Base-by-base conservation (phyloP, 1,140 invertebrate species). In the Leguminivora glycinivorella region DNA sequence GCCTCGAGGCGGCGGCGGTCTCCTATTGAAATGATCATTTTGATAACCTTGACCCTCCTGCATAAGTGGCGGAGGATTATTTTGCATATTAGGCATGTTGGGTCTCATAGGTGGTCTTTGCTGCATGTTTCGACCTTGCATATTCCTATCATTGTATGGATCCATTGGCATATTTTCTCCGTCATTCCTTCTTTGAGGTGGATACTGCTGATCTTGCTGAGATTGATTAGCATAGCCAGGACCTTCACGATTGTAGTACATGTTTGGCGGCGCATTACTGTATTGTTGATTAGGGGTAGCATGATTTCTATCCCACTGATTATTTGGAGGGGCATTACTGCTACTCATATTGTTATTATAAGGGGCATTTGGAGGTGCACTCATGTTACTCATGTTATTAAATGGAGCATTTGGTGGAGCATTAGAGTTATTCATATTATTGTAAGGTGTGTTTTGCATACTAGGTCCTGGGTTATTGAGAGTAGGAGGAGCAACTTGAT, bases 261-360 rank as follows among this genome's bases (percentile, higher is more conserved):
- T 68, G 56, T 73, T 67, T 22, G 74, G 75, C 12, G 56, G 56
- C 2, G 56, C 24, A 29, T 58, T 58, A 63, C 68, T 56, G 68
- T 38, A 34, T 43, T 81, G 73, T 43, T 75, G 77, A 43, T 79
- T 75, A 67, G 75, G 71, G 72, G 81, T 72, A 66, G 69, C 66
- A 29, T 78, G 73, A 74, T 80, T 82, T 73, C 70, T 78, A 70
- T 81, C 74, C 73, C 79, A 78, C 38, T 82, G 75, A 70, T 76
- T 78, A 70, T 76, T 81, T 40, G 68, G 56, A 68, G 60, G 22
- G 67, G 69, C 73, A 63, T 71, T 73, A 19, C 73, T 69, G 72
- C 69, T 75, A 47, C 73, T 73, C 9, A 17, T 29, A 71, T 38
- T 72, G 56, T 68, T 58, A 71, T 74, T 43, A 68, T 25, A 43